A percentile compares a stretch with the other conserved stretches of the same genome.
Conservation (phyloP, 2,888 invertebrate genomes). For the Caenorhabditis wallacei region DNA sequence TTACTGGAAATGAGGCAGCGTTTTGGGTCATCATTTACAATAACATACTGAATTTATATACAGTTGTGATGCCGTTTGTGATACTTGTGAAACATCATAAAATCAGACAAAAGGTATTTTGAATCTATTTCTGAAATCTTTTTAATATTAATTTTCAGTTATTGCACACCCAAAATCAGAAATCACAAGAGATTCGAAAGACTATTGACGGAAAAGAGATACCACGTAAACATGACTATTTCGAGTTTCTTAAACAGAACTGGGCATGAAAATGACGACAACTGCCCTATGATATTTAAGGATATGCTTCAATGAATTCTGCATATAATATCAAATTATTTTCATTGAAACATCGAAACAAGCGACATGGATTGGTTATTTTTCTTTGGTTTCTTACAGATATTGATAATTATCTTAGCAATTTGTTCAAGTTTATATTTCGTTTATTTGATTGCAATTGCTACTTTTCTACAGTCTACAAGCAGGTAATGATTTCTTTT, state of each 20-base stretch:
- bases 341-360: not conserved
- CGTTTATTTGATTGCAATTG: constrained; percentile 28
- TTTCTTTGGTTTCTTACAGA: constrained; percentile 18
- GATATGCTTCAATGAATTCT: constrained; percentile 17
- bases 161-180: constrained; percentile 7
- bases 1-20: constrained; percentile 31
- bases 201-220: constrained; percentile 45
- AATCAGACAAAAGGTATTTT: constrained; percentile 35
- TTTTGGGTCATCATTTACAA: constrained; percentile 26
- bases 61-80: constrained; percentile 38
- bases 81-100: constrained; percentile 41
- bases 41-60: constrained; percentile 42
- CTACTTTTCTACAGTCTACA: constrained; percentile 32
- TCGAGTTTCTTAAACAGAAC: constrained; percentile 32
- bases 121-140: not conserved
- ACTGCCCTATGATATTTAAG: constrained; percentile 25
- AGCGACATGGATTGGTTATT: constrained; percentile 38
- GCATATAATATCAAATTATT: constrained; percentile 1
- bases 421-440: constrained; percentile 39
- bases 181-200: not conserved
- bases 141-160: constrained; percentile 21
- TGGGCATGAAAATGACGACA: constrained; percentile 35
- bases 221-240: constrained; percentile 48
- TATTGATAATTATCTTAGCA: constrained; percentile 14
- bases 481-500: constrained; percentile 39